Evolutionary conservation across 2,888 invertebrate species (phyloP), one percentile per base, ranked within the genome.

Genomic region (Lypha dubia): DNA sequence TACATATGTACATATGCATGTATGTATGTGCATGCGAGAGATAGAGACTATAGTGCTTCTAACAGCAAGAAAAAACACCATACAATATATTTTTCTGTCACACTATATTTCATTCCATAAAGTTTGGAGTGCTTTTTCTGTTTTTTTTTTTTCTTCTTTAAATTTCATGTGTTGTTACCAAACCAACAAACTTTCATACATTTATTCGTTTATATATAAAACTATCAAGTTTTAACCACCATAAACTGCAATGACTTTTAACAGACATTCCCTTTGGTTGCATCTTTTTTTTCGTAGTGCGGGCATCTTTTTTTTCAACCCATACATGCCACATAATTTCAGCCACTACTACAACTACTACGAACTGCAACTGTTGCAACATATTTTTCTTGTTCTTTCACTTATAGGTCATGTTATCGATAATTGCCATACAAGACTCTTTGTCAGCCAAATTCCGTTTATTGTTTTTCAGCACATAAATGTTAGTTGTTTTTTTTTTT

Each of bases 381-480:
- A 68, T 71, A 65, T 82, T 70, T 62, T 70, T 22, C 62, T 63
- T 56, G 68, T 56, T 62, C 46, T 63, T 81, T 32, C 71, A 84
- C 76, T 81, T 81, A 79, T 67, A 63, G 81, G 84, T 84, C 84
- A 82, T 82, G 81, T 82, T 84, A 79, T 81, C 81, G 81, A 84
- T 84, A 84, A 82, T 81, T 84, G 84, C 82, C 81, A 81, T n/a
- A n/a, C 68, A 81, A 85, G 83, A 84, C 79, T 79, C 74, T 74
- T 77, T 84, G 84, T 84, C 84, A 84, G 81, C 79, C 79, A 84
- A 84, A 81, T 84, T 82, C 81, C 77, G 70, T 70, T 68, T 79
- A 75, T 75, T 70, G 74, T 76, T 84, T 80, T 71, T 71, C 53
- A 80, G 76, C 65, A 73, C 84, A 80, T 84, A 84, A 80, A 80